A percentile compares a stretch with the other conserved stretches of the same genome.
Evolutionary conservation across 2,797 vertebrate genomes (phyloP).

Genomic region (Muraenolepis orangiensis): DNA sequence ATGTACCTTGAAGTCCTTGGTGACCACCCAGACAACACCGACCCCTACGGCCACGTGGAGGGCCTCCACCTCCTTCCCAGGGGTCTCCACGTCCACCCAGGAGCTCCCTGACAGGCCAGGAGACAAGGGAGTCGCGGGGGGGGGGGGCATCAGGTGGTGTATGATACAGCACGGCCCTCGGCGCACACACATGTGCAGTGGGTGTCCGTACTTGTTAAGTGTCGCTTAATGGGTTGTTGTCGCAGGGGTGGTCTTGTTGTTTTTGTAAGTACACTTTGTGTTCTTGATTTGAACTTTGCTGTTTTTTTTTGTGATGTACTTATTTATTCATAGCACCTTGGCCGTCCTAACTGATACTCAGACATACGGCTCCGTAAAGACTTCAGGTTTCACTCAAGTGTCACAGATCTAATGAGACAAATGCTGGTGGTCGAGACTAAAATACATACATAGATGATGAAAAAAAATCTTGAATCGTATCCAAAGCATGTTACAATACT

Average conservation of each 20-base stretch:
- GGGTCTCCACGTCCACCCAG: slow-evolving; percentile 86
- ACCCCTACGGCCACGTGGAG: slow-evolving; percentile 86
- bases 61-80: slow-evolving; percentile 81
- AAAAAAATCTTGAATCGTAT: too few relatives aligned
- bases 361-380: too few relatives aligned
- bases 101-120: slow-evolving; percentile 61
- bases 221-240: neutral
- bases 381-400: too few relatives aligned
- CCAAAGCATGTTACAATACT: too few relatives aligned
- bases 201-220: neutral
- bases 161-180: neutral
- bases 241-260: neutral
- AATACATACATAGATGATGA: too few relatives aligned
- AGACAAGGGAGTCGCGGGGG: neutral
- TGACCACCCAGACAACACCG: slow-evolving; percentile 91
- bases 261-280: neutral
- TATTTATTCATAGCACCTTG: too few relatives aligned
- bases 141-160: neutral
- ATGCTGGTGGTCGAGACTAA: too few relatives aligned
- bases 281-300: too few relatives aligned
- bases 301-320: too few relatives aligned
- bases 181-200: neutral
- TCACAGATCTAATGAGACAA: too few relatives aligned
- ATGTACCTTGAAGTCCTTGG: slow-evolving; percentile 88
- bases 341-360: too few relatives aligned